Evolutionary conservation across 23 tunicate species (phyloP).

Genomic region (Halocynthia aurantium): DNA sequence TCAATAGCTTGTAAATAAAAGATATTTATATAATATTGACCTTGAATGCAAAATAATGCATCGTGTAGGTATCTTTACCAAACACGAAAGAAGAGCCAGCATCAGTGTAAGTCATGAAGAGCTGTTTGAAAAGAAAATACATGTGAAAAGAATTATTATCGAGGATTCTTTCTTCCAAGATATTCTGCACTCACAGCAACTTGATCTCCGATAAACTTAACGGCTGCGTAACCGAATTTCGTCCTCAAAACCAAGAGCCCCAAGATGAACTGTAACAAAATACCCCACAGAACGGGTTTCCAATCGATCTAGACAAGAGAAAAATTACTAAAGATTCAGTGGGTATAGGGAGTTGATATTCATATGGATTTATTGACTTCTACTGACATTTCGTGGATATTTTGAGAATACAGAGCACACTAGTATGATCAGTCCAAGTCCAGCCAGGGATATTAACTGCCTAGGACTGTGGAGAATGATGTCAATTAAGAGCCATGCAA

Average conservation of each 20-base stretch:
- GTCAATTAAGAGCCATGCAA: constrained; percentile 41
- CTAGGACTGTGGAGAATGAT: constrained; percentile 33
- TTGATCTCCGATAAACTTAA: constrained; percentile 65
- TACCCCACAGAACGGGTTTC: constrained; percentile 81
- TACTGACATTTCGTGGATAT: constrained; percentile 12
- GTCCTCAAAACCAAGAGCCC: constrained; percentile 56
- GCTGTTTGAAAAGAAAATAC: constrained; percentile 2
- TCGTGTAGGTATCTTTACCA: constrained; percentile 7
- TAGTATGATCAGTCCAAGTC: constrained; percentile 23
- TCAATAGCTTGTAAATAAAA: neutral
- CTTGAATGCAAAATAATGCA: constrained; percentile 60
- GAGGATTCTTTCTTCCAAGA: too few species aligned
- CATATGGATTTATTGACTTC: neutral
- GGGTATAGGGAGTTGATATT: neutral
- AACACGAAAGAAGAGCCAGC: constrained; percentile 50
- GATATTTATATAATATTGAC: constrained; percentile 9
- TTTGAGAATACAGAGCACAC: constrained; percentile 18
- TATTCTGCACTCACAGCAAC: constrained; percentile 38
- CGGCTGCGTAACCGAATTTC: constrained; percentile 31
- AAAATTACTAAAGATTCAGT: neutral
- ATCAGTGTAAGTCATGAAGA: constrained; percentile 45
- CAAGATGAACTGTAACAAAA: constrained; percentile 45
- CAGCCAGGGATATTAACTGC: constrained; percentile 44
- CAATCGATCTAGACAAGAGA: constrained; percentile 36
- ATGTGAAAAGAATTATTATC: too few species aligned